Base-by-base conservation (phyloP, 2,888 invertebrate genomes). In the Drosophila silvestris region DNA sequence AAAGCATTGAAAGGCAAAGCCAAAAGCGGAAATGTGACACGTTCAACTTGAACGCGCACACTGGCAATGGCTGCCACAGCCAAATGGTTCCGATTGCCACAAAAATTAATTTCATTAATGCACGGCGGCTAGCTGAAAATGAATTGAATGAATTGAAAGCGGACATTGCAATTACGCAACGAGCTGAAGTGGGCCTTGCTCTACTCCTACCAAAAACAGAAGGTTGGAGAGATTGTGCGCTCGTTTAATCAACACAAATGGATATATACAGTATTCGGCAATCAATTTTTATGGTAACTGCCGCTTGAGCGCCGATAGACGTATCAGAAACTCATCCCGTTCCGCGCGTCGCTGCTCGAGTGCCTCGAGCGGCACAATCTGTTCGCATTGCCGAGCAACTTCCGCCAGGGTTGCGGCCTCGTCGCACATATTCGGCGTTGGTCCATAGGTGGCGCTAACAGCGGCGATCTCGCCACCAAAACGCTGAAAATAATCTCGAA, bases 281-380 rank as follows among this genome's bases (percentile, higher is more conserved):
- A 83, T 89, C 73, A 83, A 74, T 82, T 77, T 74, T 75, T 77
- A 81, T 80, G 74, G 94, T 93, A 96, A 95, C 88, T 97, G 95
- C 83, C 96, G 96, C 92, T 98, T 98, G 63, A 98, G 94, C 66
- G 96, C 93, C 6, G 97, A 95, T 22, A 98, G 94, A 73, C 96
- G 96, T 0, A 96, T 96, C 14, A 98, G 94, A 81, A 97, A 97
- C 26, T 95, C 95, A 91, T 98, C 98, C 28, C 98, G 94, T 96
- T 97, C 97, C 0, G 95, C 95, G 22, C 98, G 95, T 75, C 97
- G 93, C 71, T 96, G 95, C 73, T 94, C 95, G 62, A 97, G 93
- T 79, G 95, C 95, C 19, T 96, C 95, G 30, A 97, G 80, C 0
- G 98, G 97, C 44, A 97, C 95, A 92, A 96, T 95, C 47, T 94